These are phyloP conservation scores for Hyles euphorbiae DNA, from an alignment of 1,140 invertebrate genomes.

Conservation along the genomic window DNA sequence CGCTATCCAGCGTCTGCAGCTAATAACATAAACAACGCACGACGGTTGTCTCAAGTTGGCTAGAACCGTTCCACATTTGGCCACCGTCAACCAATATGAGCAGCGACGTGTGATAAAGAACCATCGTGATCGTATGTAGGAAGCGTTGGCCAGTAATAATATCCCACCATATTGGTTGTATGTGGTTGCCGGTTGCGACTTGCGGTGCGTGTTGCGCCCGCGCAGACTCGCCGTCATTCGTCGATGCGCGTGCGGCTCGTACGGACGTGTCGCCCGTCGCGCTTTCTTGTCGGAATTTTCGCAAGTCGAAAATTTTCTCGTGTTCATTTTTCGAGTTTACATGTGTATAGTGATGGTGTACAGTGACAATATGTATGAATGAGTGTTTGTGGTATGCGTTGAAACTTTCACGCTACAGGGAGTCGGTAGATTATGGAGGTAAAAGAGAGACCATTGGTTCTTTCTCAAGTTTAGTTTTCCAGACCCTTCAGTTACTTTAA, in stretches of 20 bases:
- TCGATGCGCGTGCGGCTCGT: slow-evolving; percentile 35
- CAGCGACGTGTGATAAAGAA: background rate
- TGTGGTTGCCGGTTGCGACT: slow-evolving; percentile 17
- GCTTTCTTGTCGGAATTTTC: slow-evolving; percentile 11
- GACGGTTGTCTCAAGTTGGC: no score
- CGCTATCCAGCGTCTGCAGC: no score
- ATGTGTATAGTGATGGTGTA: slow-evolving; percentile 7
- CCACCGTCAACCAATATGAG: slow-evolving; percentile 6
- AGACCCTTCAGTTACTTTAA: no score
- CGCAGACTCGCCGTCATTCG: slow-evolving; percentile 36
- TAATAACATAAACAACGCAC: no score
- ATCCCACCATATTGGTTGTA: slow-evolving; percentile 37
- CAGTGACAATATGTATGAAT: no score
- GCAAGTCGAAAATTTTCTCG: background rate
- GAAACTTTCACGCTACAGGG: no score
- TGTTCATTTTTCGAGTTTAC: slow-evolving; percentile 10
- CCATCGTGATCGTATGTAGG: slow-evolving; percentile 1
- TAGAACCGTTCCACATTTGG: no score
- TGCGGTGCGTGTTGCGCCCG: slow-evolving; percentile 33
- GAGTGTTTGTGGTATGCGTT: no score
- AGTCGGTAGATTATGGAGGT: no score
- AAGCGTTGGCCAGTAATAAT: slow-evolving; percentile 31
- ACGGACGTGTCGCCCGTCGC: slow-evolving; percentile 23
- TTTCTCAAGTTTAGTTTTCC: no score
- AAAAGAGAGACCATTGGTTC: no score